These are phyloP conservation scores for Drosophila neoperkinsi DNA, from an alignment of 2,888 invertebrate genomes.

Conservation along the genomic window DNA sequence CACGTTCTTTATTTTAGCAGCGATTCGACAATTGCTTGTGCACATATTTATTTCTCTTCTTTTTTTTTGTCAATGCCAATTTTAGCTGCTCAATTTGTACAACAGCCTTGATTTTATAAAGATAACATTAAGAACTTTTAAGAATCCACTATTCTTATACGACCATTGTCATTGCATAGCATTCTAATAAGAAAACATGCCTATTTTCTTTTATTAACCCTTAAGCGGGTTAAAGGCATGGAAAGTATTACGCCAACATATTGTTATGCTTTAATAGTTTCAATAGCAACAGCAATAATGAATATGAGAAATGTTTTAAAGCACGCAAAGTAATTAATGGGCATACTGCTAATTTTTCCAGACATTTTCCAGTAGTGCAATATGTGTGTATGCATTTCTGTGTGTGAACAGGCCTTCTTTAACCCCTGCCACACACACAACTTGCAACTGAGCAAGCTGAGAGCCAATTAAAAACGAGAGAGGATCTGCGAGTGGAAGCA, in stretches of 20 bases:
- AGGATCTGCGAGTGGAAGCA: slow-evolving; percentile 26
- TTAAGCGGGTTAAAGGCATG: not conserved
- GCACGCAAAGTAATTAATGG: not conserved
- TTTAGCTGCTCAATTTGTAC: slow-evolving; percentile 4
- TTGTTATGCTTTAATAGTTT: not conserved
- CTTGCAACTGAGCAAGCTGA: slow-evolving; percentile 12
- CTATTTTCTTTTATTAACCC: not conserved
- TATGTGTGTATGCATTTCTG: not conserved
- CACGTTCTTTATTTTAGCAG: slow-evolving; percentile 52
- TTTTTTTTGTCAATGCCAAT: slow-evolving; percentile 18
- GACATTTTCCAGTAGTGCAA: not conserved
- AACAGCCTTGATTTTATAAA: slow-evolving; percentile 12
- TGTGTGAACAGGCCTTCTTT: not conserved
- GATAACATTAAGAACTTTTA: not conserved
- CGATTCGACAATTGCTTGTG: slow-evolving; percentile 45
- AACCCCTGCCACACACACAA: slow-evolving; percentile 1
- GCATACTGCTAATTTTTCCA: not conserved
- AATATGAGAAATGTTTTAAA: not conserved
- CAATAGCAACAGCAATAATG: not conserved
- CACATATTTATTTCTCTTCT: slow-evolving; percentile 34
- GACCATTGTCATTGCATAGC: not conserved
- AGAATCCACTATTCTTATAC: not conserved
- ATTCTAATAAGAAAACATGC: not conserved
- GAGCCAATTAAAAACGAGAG: slow-evolving; percentile 25
- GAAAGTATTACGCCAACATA: not conserved